Percentiles rank a stretch among this genome's conserved stretches.
Evolutionary conservation across 1,140 invertebrate species (phyloP).

Genomic region (Pogonus chalceus): DNA sequence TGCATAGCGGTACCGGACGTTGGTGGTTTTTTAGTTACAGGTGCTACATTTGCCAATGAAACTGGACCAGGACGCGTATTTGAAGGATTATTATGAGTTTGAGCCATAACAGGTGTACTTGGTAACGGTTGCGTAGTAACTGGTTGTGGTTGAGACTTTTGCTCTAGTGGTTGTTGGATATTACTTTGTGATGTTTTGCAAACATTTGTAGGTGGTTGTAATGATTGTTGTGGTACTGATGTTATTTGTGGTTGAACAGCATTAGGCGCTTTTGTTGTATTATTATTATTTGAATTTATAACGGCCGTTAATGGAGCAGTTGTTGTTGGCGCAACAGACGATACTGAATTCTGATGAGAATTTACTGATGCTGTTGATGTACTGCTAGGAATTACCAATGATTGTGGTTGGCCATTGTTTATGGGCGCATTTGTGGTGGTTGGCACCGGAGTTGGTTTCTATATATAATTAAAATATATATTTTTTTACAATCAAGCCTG

Average conservation of each 20-base stretch:
- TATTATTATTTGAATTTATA: constrained; percentile 12
- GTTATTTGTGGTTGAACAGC: background rate
- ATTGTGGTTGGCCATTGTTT: constrained; percentile 14
- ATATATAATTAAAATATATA: too few species aligned
- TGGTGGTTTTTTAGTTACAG: constrained; percentile 16
- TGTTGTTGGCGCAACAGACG: constrained; percentile 32
- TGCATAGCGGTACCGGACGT: constrained; percentile 10
- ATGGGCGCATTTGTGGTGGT: constrained; percentile 15
- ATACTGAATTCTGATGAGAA: constrained; percentile 17
- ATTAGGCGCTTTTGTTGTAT: background rate
- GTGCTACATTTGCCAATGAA: constrained; percentile 4
- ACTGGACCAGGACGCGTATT: background rate
- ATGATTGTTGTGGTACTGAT: constrained; percentile 18
- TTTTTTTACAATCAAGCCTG: too few species aligned
- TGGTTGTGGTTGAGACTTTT: constrained; percentile 1
- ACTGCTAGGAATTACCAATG: constrained; percentile 16
- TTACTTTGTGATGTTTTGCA: background rate
- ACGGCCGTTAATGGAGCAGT: constrained; percentile 13
- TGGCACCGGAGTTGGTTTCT: constrained; percentile 13
- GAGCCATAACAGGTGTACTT: background rate
- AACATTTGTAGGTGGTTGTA: background rate
- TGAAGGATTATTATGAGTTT: background rate
- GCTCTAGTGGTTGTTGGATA: constrained; percentile 4
- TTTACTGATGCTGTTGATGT: constrained; percentile 27
- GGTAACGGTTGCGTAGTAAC: background rate